Percentiles rank a stretch among this genome's conserved stretches.
Evolutionary conservation across 2,888 invertebrate species (phyloP).

Genomic region (Cordilura impudica): DNA sequence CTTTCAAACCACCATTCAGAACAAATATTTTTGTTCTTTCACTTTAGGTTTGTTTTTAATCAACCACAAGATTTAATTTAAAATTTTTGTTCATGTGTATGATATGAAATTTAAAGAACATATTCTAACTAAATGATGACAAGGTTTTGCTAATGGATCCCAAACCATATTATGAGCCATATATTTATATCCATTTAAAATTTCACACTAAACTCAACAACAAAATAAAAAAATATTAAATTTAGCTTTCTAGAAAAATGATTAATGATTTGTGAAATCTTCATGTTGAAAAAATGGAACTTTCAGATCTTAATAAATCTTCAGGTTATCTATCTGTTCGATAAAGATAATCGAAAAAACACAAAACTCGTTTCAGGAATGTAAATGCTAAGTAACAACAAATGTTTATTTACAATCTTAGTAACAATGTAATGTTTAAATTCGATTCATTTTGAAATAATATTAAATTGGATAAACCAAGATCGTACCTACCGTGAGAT

Average conservation of each 20-base stretch:
- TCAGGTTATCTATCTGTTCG: neutral
- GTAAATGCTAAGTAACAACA: no score
- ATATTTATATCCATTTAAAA: neutral
- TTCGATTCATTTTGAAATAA: no score
- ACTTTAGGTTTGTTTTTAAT: neutral
- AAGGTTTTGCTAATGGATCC: neutral
- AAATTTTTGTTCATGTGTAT: neutral
- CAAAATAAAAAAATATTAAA: no score
- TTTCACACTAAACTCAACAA: conserved; percentile 29
- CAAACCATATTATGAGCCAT: neutral
- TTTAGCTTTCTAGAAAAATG: conserved; percentile 8
- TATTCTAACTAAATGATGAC: conserved; percentile 7
- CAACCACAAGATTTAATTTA: neutral
- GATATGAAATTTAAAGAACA: neutral
- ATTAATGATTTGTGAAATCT: conserved; percentile 20
- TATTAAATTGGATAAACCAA: no score
- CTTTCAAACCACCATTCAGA: no score
- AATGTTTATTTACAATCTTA: no score
- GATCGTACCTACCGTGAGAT: no score
- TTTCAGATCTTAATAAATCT: neutral
- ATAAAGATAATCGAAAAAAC: neutral
- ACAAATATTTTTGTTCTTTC: no score
- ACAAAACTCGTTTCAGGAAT: neutral
- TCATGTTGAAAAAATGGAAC: no score
- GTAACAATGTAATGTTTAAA: neutral